A percentile compares a stretch with the other conserved stretches of the same genome.
Conservation (phyloP, 1,140 invertebrate species). For the Muscidifurax raptorellus region DNA sequence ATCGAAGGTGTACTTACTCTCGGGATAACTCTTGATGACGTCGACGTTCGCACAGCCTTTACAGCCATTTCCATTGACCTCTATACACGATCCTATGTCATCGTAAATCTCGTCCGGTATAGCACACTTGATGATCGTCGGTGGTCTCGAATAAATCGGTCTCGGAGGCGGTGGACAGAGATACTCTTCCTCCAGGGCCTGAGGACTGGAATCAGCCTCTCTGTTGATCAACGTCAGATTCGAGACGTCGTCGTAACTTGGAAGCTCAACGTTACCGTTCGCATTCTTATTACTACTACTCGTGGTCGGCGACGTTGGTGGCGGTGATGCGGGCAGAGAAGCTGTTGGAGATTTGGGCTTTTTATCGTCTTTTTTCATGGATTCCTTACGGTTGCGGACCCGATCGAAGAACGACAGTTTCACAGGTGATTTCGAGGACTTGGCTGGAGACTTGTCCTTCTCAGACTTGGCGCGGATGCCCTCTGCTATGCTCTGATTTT, state of each 20-base stretch:
- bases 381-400: conserved; percentile 38
- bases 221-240: neutral
- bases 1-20: conserved; percentile 15
- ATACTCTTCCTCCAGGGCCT: conserved; percentile 31
- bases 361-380: conserved; percentile 33
- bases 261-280: neutral
- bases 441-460: neutral
- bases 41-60: conserved; percentile 22
- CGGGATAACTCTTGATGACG: conserved; percentile 24
- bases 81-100: conserved; percentile 25
- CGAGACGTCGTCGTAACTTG: conserved; percentile 33
- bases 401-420: conserved; percentile 48
- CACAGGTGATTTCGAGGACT: neutral
- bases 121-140: conserved; percentile 39
- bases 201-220: neutral
- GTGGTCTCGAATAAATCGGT: conserved; percentile 45
- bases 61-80: neutral
- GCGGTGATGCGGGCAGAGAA: neutral
- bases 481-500: conserved; percentile 2
- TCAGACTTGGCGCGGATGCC: neutral
- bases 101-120: conserved; percentile 41
- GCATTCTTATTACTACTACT: neutral
- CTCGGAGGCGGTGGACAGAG: conserved; percentile 43
- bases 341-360: neutral
- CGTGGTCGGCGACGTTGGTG: neutral